Base-by-base conservation (phyloP, 1,140 invertebrate genomes). In the Drosophila mauritiana region DNA sequence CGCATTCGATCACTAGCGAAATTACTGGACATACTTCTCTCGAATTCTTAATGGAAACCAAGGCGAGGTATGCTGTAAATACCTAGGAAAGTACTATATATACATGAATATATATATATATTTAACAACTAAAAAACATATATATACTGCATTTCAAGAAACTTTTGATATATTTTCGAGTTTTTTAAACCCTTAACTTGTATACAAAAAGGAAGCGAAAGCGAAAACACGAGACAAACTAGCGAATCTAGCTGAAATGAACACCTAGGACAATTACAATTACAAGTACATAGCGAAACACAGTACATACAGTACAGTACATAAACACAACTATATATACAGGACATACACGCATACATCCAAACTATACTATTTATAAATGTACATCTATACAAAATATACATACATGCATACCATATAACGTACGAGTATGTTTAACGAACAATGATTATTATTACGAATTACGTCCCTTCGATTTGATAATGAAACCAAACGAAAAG, bases 101-200 rank as follows among this genome's bases (percentile, higher is more conserved):
- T 62, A 64, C 42, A 62, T 51, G 46, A 55, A 61, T 20, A 78
- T 40, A 55, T 65, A 69, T 67, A 69, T 68, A 67, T 81, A 63
- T 88, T 76, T 72, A 76, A 43, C 54, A 78, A 86, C 63, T 67
- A 83, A 80, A 73, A 82, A 67, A 85, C 57, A 82, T 88, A 81
- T 88, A 81, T 86, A 80, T 74, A 86, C 62, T 70, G 83, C 82
- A 86, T 86, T 86, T 88, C 75, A 82, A 86, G 22, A 48, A 75
- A 76, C 77, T 88, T 86, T 86, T 79, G 83, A 86, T 88, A 86
- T 82, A 88, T 86, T 86, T 88, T 86, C 75, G 83, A 83, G 75
- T 79, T 73, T 88, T 79, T 72, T 72, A 82, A 75, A 78, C 69
- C 65, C 74, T 82, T 80, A 85, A 77, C 72, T 85, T 83, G 76